A percentile compares a stretch with the other conserved stretches of the same genome.
Conservation (phyloP, 2,797 vertebrate species). For the Chelidonichthys spinosus region DNA sequence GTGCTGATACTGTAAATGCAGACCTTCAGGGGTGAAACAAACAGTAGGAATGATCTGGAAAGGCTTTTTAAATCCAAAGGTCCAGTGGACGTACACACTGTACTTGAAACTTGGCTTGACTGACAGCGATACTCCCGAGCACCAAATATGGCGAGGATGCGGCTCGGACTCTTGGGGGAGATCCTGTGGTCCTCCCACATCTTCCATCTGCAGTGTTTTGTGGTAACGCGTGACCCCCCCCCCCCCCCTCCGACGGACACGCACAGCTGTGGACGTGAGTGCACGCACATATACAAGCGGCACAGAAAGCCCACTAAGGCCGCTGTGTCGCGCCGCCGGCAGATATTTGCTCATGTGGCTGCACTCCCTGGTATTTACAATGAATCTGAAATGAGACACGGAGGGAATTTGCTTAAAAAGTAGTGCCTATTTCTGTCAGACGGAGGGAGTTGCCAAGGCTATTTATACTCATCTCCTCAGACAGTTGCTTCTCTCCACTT, state of each 20-base stretch:
- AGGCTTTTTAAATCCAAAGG: constrained; percentile 52
- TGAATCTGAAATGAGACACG: constrained; percentile 27
- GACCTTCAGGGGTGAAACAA: constrained; percentile 55
- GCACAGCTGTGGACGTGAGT: constrained; percentile 22
- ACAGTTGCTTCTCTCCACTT: constrained; percentile 24
- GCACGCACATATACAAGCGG: constrained; percentile 4
- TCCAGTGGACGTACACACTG: constrained; percentile 61
- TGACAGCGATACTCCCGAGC: constrained; percentile 65
- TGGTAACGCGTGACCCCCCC: constrained; percentile 53
- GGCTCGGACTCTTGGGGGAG: constrained; percentile 67
- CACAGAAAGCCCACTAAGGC: not conserved
- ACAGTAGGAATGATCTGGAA: constrained; percentile 67
- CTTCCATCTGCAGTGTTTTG: constrained; percentile 66
- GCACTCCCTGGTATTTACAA: constrained; percentile 31
- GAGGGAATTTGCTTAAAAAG: constrained; percentile 32
- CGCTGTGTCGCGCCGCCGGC: constrained; percentile 9
- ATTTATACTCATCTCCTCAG: constrained; percentile 67
- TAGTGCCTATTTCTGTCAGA: constrained; percentile 35
- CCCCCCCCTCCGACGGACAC: constrained; percentile 27
- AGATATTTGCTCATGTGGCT: constrained; percentile 35
- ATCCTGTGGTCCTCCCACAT: constrained; percentile 74
- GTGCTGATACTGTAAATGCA: constrained; percentile 50
- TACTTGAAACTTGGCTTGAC: constrained; percentile 74
- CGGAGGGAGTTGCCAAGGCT: constrained; percentile 39
- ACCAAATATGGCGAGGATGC: constrained; percentile 78